These are phyloP conservation scores for Gavia stellata DNA, from an alignment of 2,113 vertebrate genomes.

Conservation along the genomic window DNA sequence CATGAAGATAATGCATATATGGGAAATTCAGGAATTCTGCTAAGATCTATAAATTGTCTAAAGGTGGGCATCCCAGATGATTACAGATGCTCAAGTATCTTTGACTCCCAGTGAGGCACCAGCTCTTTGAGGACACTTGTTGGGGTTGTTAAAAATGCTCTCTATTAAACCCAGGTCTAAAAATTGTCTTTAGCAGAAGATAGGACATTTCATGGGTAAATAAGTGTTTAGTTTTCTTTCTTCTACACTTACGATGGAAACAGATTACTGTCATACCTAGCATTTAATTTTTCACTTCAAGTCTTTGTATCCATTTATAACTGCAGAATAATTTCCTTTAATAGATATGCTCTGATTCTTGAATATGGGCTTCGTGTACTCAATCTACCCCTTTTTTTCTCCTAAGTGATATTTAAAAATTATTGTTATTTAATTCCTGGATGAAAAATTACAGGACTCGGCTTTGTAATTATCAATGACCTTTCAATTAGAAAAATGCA, in stretches of 20 bases:
- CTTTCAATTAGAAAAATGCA: conserved; percentile 34
- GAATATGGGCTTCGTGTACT: background rate
- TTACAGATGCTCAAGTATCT: background rate
- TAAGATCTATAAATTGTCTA: background rate
- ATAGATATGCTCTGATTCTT: background rate
- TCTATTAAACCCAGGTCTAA: background rate
- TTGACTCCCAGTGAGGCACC: background rate
- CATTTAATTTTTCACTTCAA: background rate
- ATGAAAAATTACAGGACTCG: conserved; percentile 27
- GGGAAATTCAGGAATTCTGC: background rate
- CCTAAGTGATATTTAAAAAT: conserved; percentile 1
- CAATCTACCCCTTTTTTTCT: background rate
- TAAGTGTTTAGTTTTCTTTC: background rate
- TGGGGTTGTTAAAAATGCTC: background rate
- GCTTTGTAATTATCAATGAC: conserved; percentile 44
- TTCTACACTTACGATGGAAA: background rate
- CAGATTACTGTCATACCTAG: background rate
- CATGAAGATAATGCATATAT: background rate
- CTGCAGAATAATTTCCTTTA: background rate
- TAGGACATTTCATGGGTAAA: background rate
- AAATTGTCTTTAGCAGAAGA: background rate
- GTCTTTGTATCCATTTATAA: background rate
- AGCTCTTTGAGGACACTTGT: background rate
- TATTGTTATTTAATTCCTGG: conserved; percentile 40
- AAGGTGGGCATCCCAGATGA: background rate